Percentiles rank a stretch among this genome's conserved stretches.
Conservation (phyloP, 1,140 invertebrate genomes). For the Bilobella aurantiaca region DNA sequence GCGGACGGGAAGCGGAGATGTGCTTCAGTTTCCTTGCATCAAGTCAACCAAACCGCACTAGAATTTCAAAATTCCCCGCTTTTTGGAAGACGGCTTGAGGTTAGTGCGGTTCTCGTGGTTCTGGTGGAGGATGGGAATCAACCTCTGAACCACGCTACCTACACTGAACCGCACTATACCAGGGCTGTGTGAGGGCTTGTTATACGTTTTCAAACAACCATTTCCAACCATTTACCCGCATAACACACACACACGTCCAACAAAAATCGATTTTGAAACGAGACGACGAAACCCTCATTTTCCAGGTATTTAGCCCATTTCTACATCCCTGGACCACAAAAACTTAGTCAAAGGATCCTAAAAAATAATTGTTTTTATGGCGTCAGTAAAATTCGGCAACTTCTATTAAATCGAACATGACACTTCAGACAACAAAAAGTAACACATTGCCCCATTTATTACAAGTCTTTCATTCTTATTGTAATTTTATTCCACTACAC, state of each 20-base stretch:
- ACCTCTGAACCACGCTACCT: neutral
- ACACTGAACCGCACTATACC: no score
- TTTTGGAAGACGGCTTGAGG: neutral
- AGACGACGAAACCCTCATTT: no score
- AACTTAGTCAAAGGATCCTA: no score
- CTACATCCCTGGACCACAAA: no score
- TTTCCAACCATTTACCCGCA: slow-evolving; percentile 1
- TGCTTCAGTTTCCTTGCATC: slow-evolving; percentile 11
- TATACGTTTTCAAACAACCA: neutral
- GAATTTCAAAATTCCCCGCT: neutral
- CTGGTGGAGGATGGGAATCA: neutral
- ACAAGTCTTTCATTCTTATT: no score
- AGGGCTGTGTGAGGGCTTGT: neutral
- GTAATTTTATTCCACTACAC: no score
- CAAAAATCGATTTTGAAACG: neutral
- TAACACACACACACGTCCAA: neutral
- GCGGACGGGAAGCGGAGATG: slow-evolving; percentile 12
- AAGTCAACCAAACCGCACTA: slow-evolving; percentile 1
- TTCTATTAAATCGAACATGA: no score
- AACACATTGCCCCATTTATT: no score
- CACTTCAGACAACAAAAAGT: no score
- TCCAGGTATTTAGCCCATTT: no score
- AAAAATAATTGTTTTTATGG: no score
- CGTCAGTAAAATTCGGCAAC: no score
- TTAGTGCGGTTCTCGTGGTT: neutral